Conservation (phyloP, 2,113 vertebrate species). For the Capricornis sumatraensis region DNA sequence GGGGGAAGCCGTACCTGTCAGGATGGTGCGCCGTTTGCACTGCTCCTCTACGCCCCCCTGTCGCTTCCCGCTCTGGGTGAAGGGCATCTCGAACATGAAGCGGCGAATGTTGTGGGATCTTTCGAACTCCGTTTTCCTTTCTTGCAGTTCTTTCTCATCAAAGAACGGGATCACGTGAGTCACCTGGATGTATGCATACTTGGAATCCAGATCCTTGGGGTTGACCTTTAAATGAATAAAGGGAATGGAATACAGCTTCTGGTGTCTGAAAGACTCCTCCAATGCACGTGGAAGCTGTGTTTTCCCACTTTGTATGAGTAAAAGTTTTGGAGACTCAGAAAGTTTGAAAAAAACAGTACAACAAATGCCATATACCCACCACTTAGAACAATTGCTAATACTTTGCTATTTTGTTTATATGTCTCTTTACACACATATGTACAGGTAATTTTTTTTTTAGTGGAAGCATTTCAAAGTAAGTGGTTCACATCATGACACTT, state of each 20-base stretch:
- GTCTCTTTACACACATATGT: rapidly evolving
- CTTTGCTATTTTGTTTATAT: background rate
- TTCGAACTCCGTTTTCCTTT: slow-evolving; percentile 96
- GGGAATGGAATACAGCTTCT: background rate
- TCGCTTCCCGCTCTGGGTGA: slow-evolving; percentile 94
- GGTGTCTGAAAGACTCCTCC: background rate
- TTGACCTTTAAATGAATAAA: slow-evolving; percentile 87
- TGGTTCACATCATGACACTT: background rate
- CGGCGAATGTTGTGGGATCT: slow-evolving; percentile 96
- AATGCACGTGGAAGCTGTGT: background rate
- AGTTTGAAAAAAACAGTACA: background rate
- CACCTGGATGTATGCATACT: slow-evolving; percentile 98
- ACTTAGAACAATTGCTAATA: background rate
- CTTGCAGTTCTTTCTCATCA: slow-evolving; percentile 95
- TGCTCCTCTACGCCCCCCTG: slow-evolving; percentile 96
- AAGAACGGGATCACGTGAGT: slow-evolving; percentile 95
- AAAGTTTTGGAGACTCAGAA: background rate
- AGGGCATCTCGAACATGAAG: slow-evolving; percentile 99
- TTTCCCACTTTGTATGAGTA: background rate
- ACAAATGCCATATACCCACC: background rate
- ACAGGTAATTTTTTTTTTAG: background rate
- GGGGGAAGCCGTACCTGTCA: slow-evolving; percentile 84
- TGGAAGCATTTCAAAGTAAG: background rate
- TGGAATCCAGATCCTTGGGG: slow-evolving; percentile 97
- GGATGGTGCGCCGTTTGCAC: slow-evolving; percentile 94